Percentiles rank a stretch among this genome's conserved stretches.
These are phyloP conservation scores for Andrena minutula DNA, from an alignment of 2,888 invertebrate genomes.

Conservation along the genomic window DNA sequence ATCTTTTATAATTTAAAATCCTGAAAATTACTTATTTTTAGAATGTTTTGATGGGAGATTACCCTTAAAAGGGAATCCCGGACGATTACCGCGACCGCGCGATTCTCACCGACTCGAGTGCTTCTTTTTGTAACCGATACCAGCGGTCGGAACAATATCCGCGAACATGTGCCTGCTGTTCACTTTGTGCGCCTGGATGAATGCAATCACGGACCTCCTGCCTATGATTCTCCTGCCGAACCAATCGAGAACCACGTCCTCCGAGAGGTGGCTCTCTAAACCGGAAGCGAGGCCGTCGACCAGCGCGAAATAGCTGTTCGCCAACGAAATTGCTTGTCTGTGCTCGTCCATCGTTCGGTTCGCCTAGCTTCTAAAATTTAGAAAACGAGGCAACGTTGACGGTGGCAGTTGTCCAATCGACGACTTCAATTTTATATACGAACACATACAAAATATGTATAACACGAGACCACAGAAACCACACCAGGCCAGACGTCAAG, in stretches of 20 bases:
- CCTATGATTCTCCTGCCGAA: constrained; percentile 88
- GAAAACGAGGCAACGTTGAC: background rate
- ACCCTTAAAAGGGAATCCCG: background rate
- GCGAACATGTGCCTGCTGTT: constrained; percentile 86
- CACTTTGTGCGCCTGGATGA: constrained; percentile 86
- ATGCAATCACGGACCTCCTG: constrained; percentile 87
- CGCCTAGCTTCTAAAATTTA: background rate
- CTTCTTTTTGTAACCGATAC: constrained; percentile 64
- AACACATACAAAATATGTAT: too few relatives aligned
- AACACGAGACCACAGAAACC: constrained; percentile 26
- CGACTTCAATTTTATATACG: too few relatives aligned
- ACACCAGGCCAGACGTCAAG: background rate
- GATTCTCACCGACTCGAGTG: constrained; percentile 49
- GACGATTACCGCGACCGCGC: too few relatives aligned
- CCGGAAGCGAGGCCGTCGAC: constrained; percentile 86
- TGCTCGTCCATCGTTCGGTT: constrained; percentile 54
- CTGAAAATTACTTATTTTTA: too few relatives aligned
- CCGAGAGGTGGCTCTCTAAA: constrained; percentile 85
- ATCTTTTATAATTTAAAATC: too few relatives aligned
- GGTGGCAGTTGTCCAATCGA: background rate
- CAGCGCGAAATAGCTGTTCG: constrained; percentile 85
- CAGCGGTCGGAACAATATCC: constrained; percentile 79
- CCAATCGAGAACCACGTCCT: constrained; percentile 88
- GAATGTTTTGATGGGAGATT: background rate
- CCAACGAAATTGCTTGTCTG: constrained; percentile 84